A percentile compares a stretch with the other conserved stretches of the same genome.
phyloP scores from a whole-genome alignment of 2,113 vertebrate species.

The Pollachius pollachius region DNA sequence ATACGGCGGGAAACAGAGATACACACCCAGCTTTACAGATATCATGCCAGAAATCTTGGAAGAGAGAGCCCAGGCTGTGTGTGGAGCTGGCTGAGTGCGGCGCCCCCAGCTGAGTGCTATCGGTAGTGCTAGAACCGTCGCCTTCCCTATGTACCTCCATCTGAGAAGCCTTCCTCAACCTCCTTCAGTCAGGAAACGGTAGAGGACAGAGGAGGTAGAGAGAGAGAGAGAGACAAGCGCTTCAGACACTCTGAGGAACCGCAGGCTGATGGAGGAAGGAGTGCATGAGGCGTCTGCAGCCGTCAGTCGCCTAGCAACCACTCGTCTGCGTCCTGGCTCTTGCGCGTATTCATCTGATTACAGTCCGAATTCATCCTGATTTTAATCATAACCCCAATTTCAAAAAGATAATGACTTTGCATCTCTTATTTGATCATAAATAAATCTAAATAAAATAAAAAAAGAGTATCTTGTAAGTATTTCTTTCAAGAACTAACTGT shows the following conservation, averaged over 20 bases:
- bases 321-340: too few relatives aligned
- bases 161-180: constrained; percentile 97
- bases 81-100: constrained; percentile 81
- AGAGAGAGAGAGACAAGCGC: constrained; percentile 49
- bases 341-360: too few relatives aligned
- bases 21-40: constrained; percentile 99
- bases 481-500: too few relatives aligned
- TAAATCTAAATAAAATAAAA: too few relatives aligned
- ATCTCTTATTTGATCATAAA: too few relatives aligned
- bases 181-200: constrained; percentile 90
- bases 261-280: neutral
- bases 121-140: constrained; percentile 98
- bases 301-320: too few relatives aligned
- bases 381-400: too few relatives aligned
- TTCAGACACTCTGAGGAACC: constrained; percentile 8
- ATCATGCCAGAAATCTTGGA: constrained; percentile 97
- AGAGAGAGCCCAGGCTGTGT: constrained; percentile 86
- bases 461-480: too few relatives aligned
- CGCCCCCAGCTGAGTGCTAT: constrained; percentile 94
- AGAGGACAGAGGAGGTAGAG: constrained; percentile 69
- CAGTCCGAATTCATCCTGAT: too few relatives aligned
- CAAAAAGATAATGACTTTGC: too few relatives aligned
- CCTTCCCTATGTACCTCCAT: constrained; percentile 98
- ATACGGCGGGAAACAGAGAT: constrained; percentile 68
- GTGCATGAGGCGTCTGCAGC: too few relatives aligned